Evolutionary conservation across 2,888 invertebrate species (phyloP).

Genomic region (Yponomeuta plumbellus): DNA sequence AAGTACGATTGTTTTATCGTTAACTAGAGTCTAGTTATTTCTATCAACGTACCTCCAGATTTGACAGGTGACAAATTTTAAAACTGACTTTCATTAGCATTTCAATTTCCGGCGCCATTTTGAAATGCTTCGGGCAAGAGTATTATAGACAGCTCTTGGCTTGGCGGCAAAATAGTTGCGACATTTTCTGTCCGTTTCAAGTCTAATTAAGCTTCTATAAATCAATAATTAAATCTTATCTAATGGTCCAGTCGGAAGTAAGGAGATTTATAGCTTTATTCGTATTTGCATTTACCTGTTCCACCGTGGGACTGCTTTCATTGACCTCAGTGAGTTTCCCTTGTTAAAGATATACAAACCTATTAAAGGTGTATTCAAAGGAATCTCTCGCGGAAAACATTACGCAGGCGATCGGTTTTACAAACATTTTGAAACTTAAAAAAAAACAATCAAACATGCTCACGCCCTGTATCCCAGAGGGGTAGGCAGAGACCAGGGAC

Average conservation of each 20-base stretch:
- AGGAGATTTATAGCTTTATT: background rate
- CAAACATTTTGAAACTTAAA: no score
- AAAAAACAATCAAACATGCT: no score
- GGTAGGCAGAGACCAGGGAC: no score
- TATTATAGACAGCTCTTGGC: background rate
- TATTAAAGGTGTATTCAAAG: background rate
- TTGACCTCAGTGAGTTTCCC: background rate
- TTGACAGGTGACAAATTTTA: background rate
- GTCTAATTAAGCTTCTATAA: background rate
- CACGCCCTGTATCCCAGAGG: no score
- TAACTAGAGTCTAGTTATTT: no score
- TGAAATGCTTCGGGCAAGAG: background rate
- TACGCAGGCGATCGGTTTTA: no score
- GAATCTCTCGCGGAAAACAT: no score
- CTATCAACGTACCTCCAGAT: background rate
- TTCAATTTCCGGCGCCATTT: background rate
- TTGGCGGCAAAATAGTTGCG: background rate
- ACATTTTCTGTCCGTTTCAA: background rate
- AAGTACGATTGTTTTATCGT: no score
- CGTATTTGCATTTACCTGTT: background rate
- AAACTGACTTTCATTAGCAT: background rate
- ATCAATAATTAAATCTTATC: background rate
- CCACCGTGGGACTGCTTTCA: background rate
- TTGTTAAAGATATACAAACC: background rate
- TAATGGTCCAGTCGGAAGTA: background rate